Evolutionary conservation across 2,797 vertebrate genomes (phyloP).

Genomic region (Microctenopoma stevenorrisi): DNA sequence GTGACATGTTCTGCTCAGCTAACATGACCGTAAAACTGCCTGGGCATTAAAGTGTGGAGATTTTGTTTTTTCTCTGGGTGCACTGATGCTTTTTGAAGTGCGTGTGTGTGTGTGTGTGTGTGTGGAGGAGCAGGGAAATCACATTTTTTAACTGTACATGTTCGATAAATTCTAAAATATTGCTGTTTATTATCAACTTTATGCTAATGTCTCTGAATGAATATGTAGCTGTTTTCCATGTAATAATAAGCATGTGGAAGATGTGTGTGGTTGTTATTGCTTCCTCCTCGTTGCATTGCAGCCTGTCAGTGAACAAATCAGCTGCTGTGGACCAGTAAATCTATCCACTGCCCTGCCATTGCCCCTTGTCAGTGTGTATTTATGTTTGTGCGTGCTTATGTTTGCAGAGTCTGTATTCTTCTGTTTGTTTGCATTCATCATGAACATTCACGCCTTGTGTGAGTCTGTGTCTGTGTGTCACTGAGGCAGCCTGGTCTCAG

Average conservation of each 20-base stretch:
- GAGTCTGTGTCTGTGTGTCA: conserved; percentile 34
- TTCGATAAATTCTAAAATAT: background rate
- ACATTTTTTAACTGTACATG: background rate
- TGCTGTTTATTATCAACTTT: too few relatives aligned
- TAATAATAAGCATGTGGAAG: conserved; percentile 12
- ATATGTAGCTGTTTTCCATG: background rate
- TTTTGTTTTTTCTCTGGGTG: background rate
- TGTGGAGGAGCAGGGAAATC: background rate
- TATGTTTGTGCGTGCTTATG: background rate
- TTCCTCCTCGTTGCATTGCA: conserved; percentile 30
- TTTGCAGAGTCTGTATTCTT: conserved; percentile 18
- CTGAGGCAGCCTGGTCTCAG: conserved; percentile 64
- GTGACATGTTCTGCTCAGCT: background rate
- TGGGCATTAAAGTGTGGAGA: background rate
- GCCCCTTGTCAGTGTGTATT: conserved; percentile 7
- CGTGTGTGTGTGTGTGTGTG: too few relatives aligned
- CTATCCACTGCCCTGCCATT: conserved; percentile 27
- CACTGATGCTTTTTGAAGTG: too few relatives aligned
- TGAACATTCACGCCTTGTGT: background rate
- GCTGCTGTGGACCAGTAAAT: conserved; percentile 42
- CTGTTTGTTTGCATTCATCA: background rate
- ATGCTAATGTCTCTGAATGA: too few relatives aligned
- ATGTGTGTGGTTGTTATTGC: conserved; percentile 14
- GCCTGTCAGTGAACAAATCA: conserved; percentile 42
- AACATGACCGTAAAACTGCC: background rate